Evolutionary conservation across 2,888 invertebrate genomes (phyloP), one percentile per base, ranked within the genome.

Genomic region (Xanthia icteritia): DNA sequence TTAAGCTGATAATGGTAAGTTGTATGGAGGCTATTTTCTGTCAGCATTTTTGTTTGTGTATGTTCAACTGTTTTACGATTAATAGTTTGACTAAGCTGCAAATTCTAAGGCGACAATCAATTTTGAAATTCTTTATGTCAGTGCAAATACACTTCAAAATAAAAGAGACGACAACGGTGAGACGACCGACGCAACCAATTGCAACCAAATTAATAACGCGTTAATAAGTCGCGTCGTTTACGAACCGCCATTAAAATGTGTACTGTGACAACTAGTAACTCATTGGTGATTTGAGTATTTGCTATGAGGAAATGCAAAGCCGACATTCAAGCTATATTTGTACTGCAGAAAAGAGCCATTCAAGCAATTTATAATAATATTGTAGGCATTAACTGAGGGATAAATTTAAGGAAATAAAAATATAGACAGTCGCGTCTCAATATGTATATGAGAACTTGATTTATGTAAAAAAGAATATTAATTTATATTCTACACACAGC

Each of bases 1-100:
- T 74, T 76, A 77, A 74, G 78, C 82, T 83, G 39, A 39, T 58
- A 27, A 39, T 65, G n/a, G 56, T 58, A 83, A 51, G 73, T 61
- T 56, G 42, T 56, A 45, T 45, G 15, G 42, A 23, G n/a, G 11
- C 48, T 61, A 69, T 56, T 68, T 39, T 54, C 63, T 39, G 67
- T 81, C 81, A 79, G 81, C 67, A 0, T 58, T 75, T 79, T 56
- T 42, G 13, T 27, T 56, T 31, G 48, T 31, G 2, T 39, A 2
- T 58, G 27, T n/a, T 36, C n/a, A 68, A 68, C 36, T 56, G n/a
- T 68, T 68, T 68, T 64, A 17, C n/a, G 11, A 56, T 56, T 17
- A n/a, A n/a, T n/a, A n/a, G 39, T 64, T 15, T n/a, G 9, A 39
- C 5, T 39, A 39, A n/a, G 5, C 2, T 17, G 1, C 2, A 36